Percentiles rank a stretch among this genome's conserved stretches.
Evolutionary conservation across 2,888 invertebrate species (phyloP).

Genomic region (Prosopocoilus inquinatus): DNA sequence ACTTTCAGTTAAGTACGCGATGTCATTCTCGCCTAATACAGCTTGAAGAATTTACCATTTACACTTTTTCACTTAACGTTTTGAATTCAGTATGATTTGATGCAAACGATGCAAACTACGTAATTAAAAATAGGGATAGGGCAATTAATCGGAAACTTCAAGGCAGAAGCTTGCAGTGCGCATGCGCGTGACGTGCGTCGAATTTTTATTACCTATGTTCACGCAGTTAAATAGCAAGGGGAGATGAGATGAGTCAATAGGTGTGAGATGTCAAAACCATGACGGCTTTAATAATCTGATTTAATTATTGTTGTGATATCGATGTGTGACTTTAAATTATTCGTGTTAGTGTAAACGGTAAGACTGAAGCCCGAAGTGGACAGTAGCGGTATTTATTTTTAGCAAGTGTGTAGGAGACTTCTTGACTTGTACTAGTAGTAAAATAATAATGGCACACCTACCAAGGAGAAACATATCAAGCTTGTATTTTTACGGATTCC

Average conservation of each 20-base stretch:
- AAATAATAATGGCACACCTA: slow-evolving; percentile 6
- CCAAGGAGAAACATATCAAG: slow-evolving; percentile 14
- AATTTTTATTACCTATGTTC: too few species aligned
- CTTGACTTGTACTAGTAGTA: not conserved
- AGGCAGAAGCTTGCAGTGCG: not conserved
- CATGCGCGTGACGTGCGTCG: not conserved
- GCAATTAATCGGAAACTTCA: too few species aligned
- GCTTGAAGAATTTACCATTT: too few species aligned
- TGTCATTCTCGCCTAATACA: too few species aligned
- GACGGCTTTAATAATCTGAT: slow-evolving; percentile 12
- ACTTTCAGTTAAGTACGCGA: too few species aligned
- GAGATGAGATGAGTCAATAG: slow-evolving; percentile 2
- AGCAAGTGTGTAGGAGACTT: not conserved
- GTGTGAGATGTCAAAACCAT: slow-evolving; percentile 10
- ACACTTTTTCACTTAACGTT: too few species aligned
- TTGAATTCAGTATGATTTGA: too few species aligned
- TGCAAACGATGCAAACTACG: too few species aligned
- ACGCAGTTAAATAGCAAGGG: not conserved
- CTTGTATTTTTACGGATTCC: slow-evolving; percentile 18
- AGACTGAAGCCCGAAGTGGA: slow-evolving; percentile 14
- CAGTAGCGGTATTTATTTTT: slow-evolving; percentile 8
- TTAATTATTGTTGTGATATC: slow-evolving; percentile 13
- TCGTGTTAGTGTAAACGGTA: slow-evolving; percentile 15
- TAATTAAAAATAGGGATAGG: too few species aligned
- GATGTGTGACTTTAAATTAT: slow-evolving; percentile 12